Base-by-base conservation (phyloP, 2,113 vertebrate species). In the Hoplias malabaricus region DNA sequence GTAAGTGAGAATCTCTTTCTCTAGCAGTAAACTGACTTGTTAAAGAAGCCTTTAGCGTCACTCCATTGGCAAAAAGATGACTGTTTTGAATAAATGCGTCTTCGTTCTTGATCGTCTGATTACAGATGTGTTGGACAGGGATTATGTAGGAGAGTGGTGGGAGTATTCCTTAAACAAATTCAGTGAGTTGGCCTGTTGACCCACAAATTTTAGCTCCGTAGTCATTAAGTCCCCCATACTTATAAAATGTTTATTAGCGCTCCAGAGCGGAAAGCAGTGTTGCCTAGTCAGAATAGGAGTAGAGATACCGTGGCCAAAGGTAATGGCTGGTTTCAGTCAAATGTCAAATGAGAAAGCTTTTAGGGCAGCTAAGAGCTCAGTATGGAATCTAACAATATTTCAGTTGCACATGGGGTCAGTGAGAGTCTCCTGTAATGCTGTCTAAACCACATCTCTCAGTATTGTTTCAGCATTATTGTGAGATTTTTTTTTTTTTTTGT, bases 401-500 rank as follows among this genome's bases (percentile, higher is more conserved):
- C 0, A 19, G 10, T 43, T 33, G 34, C 75, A 46, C 57, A 5
- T 2, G 5, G 50, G 40, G 14, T 68, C 23, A 65, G 31, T 33
- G 25, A 9, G 62, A n/a, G 73, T 53, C 21, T 65, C 46, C n/a
- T 75, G 34, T 40, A 66, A 66, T 42, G 38, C 36, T 59, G 38
- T 46, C 65, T 46, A 57, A 69, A 25, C 23, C 56, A 70, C 21
- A n/a, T 69, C 75, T 70, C 36, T 8, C 23, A 42, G 36, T 42
- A 43, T 57, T 50, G 66, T 63, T 77, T 69, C 75, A 61, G 56
- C 27, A 62, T 61, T 23, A 21, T 43, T 70, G 21, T 29, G 50
- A 75, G 31, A 56, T 65, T 53, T 1, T 56, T 33, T 73, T 29
- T 27, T 33, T 29, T 29, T 59, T 13, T 66, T 69, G 65, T 78